phyloP scores from a whole-genome alignment of 2,797 vertebrate species.

The Taeniopygia guttata region DNA sequence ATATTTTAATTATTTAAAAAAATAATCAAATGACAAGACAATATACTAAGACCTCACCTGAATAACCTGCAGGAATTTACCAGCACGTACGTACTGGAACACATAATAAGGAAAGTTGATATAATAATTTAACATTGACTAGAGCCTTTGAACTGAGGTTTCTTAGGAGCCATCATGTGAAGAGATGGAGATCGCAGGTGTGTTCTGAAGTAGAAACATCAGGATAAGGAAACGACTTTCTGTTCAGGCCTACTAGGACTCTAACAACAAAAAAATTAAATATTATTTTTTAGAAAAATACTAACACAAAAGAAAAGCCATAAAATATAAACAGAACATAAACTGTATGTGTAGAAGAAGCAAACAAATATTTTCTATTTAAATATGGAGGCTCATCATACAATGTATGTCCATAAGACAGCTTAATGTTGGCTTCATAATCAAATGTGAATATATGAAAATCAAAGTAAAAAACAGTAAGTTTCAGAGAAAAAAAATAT shows the following conservation, averaged over 20 bases:
- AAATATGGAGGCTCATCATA: not conserved
- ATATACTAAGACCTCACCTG: not conserved
- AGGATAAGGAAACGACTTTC: not conserved
- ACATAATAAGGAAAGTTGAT: not conserved
- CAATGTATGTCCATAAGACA: not conserved
- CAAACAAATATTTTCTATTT: not conserved
- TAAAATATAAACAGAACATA: not conserved
- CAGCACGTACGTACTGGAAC: not conserved
- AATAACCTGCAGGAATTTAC: not conserved
- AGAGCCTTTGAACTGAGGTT: not conserved
- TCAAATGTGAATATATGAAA: not conserved
- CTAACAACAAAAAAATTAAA: not conserved
- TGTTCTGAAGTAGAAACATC: not conserved
- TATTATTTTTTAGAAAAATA: not conserved
- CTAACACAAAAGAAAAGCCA: not conserved
- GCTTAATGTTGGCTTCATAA: not conserved
- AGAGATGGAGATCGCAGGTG: not conserved
- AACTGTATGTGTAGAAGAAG: not conserved
- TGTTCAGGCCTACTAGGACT: not conserved
- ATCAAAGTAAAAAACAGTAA: not conserved
- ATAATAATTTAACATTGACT: not conserved
- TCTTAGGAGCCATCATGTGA: not conserved
- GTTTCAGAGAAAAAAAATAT: not conserved
- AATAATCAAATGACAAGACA: not conserved
- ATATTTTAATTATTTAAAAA: not conserved